Evolutionary conservation across 2,888 invertebrate species (phyloP).

Genomic region (Acanthococcus lagerstroemiae): DNA sequence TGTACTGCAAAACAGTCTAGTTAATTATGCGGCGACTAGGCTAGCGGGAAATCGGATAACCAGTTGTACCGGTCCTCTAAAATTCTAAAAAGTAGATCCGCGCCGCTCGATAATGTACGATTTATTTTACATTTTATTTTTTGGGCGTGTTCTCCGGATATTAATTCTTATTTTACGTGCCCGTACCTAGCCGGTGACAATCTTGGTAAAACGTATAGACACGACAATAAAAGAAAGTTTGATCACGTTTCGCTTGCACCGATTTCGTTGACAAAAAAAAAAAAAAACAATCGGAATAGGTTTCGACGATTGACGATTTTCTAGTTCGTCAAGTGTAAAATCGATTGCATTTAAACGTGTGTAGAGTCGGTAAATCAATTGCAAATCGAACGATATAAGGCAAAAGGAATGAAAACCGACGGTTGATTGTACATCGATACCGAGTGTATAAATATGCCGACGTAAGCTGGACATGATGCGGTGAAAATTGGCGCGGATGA

Average conservation of each 20-base stretch:
- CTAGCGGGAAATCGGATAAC: constrained; percentile 4
- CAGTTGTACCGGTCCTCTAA: constrained; percentile 2
- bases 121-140: too few species aligned
- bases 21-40: background rate
- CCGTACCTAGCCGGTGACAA: background rate
- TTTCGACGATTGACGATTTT: background rate
- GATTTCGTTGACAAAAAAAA: background rate
- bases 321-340: background rate
- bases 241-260: background rate
- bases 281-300: background rate
- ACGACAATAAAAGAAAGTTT: background rate
- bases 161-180: background rate
- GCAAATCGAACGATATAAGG: too few species aligned
- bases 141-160: too few species aligned
- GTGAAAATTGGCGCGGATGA: too few species aligned
- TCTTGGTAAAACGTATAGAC: background rate
- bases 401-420: background rate
- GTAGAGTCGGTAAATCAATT: background rate
- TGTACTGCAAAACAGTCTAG: too few species aligned
- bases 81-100: background rate
- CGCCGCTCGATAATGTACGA: too few species aligned
- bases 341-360: background rate
- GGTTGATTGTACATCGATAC: background rate
- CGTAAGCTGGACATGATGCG: too few species aligned
- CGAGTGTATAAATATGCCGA: too few species aligned